A percentile compares a stretch with the other conserved stretches of the same genome.
phyloP scores from a whole-genome alignment of 1,140 invertebrate species.

The Hyposmocoma kahamanoa region DNA sequence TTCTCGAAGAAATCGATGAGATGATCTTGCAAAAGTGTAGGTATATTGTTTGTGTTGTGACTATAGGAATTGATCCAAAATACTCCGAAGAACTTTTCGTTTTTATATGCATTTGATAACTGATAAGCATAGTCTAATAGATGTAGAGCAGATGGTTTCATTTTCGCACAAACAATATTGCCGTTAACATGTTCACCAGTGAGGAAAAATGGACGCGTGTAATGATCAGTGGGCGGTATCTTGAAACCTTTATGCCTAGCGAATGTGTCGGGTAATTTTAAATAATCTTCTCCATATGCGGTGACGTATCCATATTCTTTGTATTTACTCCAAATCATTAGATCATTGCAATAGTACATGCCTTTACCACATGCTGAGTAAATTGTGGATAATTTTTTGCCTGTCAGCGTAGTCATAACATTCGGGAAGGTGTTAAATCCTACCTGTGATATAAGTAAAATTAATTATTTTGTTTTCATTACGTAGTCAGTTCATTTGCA shows the following conservation, averaged over 20 bases:
- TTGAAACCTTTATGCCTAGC: constrained; percentile 23
- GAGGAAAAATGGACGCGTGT: constrained; percentile 77
- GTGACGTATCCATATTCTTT: constrained; percentile 27
- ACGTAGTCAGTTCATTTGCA: too few relatives aligned
- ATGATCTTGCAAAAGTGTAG: constrained; percentile 74
- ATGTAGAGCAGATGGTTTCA: constrained; percentile 69
- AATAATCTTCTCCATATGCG: constrained; percentile 33
- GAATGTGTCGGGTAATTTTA: constrained; percentile 26
- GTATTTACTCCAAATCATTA: constrained; percentile 30
- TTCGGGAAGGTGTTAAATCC: constrained; percentile 88
- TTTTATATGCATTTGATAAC: constrained; percentile 71
- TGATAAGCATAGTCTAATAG: constrained; percentile 74
- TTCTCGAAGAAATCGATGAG: constrained; percentile 70
- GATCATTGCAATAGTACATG: constrained; percentile 38
- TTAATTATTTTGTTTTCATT: too few relatives aligned
- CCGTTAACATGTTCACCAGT: constrained; percentile 70
- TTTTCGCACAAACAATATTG: constrained; percentile 72
- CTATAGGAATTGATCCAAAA: constrained; percentile 81
- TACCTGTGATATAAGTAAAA: too few relatives aligned
- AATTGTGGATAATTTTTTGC: constrained; percentile 56
- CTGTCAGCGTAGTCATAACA: constrained; percentile 82
- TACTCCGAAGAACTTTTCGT: constrained; percentile 76
- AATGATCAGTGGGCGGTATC: constrained; percentile 79
- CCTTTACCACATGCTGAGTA: not conserved
- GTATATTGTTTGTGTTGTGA: constrained; percentile 76